Evolutionary conservation across 2,113 vertebrate species (phyloP), one percentile per base, ranked within the genome.

Genomic region (Bolborhynchus lineola): DNA sequence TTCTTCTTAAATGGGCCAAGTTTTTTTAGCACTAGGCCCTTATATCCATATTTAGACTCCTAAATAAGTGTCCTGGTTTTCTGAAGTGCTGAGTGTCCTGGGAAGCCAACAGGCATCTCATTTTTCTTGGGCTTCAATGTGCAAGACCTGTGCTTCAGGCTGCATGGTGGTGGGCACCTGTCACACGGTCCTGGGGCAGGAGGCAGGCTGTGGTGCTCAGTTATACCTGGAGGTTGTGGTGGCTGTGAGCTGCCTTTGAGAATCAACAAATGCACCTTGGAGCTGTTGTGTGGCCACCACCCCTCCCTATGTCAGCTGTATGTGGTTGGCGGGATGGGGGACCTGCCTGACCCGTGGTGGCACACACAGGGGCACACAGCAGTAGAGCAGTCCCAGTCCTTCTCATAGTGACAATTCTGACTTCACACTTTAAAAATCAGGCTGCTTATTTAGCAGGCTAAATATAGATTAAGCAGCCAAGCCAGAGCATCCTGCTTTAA

Each of bases 401-500:
- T 71, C 68, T 79, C 1, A 0, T 41, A 60, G 29, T 20, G 57
- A 87, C 77, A 84, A 10, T 87, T 93, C 80, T 91, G 83, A 85
- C 88, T 95, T 91, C 4, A 28, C 77, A 72, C 86, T 93, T 94
- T 0, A 6, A 55, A 94, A 96, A 93, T 78, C 88, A 72, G 80
- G 83, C 86, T 0, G 1, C 92, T 97, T 95, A 91, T 93, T 96
- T 95, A 95, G 93, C 84, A 91, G 87, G 93, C 94, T 96, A 95
- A 97, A 95, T 97, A 95, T 94, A 97, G 93, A 90, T 93, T 95
- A 94, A 96, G 90, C 93, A 95, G 93, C 92, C 93, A 93, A 82
- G 78, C 94, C 65, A 76, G 75, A 95, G 95, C 92, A 94, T 95
- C 82, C 94, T 86, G 86, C 93, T 89, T 95, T 95, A 95, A 95